Conservation (phyloP, 2,888 invertebrate genomes). For the Tetranychus truncatus region DNA sequence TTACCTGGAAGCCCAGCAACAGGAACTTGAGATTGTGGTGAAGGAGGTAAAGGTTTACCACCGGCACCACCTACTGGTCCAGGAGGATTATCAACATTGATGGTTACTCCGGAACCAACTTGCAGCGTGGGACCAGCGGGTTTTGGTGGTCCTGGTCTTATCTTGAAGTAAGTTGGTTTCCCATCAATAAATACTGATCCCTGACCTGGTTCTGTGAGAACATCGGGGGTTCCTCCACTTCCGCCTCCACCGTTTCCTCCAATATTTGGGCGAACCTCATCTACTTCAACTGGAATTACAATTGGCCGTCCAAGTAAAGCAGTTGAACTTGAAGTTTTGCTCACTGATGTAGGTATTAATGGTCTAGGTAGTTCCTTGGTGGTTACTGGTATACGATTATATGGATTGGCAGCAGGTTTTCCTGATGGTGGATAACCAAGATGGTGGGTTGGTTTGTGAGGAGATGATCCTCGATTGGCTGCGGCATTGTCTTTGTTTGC, state of each 20-base stretch:
- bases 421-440: background rate
- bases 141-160: conserved; percentile 49
- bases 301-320: conserved; percentile 16
- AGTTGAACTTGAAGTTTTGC: background rate
- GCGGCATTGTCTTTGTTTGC: conserved; percentile 5
- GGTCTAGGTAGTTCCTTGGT: background rate
- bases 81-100: conserved; percentile 17
- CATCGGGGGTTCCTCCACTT: background rate
- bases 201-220: conserved; percentile 15
- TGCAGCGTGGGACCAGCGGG: conserved; percentile 27
- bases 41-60: background rate
- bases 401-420: background rate
- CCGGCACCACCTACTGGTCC: background rate
- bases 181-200: conserved; percentile 81
- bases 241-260: conserved; percentile 4
- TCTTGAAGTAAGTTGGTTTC: conserved; percentile 50
- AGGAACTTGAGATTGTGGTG: background rate
- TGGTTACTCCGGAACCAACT: conserved; percentile 25
- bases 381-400: background rate
- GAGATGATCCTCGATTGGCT: background rate
- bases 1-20: background rate
- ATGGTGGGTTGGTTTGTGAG: background rate
- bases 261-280: conserved; percentile 20
- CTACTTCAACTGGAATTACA: conserved; percentile 21
- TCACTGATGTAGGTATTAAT: background rate